Evolutionary conservation across 2,113 vertebrate genomes (phyloP).

Genomic region (Pandion haliaetus): DNA sequence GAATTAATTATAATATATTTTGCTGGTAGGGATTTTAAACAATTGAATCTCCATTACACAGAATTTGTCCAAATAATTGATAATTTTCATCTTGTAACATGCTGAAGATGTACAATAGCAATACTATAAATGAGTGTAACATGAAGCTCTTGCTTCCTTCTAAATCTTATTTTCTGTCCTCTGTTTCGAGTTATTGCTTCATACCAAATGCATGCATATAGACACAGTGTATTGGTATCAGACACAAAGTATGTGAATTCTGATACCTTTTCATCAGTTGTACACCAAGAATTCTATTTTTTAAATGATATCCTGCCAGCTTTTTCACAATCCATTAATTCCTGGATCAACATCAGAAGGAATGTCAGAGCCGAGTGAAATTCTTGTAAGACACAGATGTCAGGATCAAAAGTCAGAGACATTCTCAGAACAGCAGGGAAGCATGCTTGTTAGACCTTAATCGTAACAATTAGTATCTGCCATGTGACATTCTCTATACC

Average conservation of each 20-base stretch:
- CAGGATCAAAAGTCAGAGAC: constrained; percentile 98
- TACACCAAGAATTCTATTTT: constrained; percentile 82
- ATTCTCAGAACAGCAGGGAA: constrained; percentile 88
- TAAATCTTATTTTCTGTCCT: constrained; percentile 4
- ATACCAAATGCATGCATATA: neutral
- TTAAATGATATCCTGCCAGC: constrained; percentile 88
- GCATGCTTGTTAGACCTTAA: constrained; percentile 85
- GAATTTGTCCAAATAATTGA: neutral
- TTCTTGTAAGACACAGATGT: constrained; percentile 98
- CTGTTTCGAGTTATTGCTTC: neutral
- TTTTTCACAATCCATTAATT: constrained; percentile 97
- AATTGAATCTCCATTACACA: neutral
- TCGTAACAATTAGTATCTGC: constrained; percentile 88
- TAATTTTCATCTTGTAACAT: neutral
- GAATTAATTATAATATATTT: neutral
- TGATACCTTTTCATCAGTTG: constrained; percentile 79
- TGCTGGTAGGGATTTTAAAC: neutral
- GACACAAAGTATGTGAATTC: constrained; percentile 70
- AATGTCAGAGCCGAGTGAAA: constrained; percentile 92
- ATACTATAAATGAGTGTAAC: neutral
- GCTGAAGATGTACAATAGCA: neutral
- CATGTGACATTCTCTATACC: constrained; percentile 80
- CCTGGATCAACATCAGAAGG: constrained; percentile 93
- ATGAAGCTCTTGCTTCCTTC: neutral
- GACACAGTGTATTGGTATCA: constrained; percentile 58